Base-by-base conservation (phyloP, 2,113 vertebrate species). In the Tragelaphus scriptus region DNA sequence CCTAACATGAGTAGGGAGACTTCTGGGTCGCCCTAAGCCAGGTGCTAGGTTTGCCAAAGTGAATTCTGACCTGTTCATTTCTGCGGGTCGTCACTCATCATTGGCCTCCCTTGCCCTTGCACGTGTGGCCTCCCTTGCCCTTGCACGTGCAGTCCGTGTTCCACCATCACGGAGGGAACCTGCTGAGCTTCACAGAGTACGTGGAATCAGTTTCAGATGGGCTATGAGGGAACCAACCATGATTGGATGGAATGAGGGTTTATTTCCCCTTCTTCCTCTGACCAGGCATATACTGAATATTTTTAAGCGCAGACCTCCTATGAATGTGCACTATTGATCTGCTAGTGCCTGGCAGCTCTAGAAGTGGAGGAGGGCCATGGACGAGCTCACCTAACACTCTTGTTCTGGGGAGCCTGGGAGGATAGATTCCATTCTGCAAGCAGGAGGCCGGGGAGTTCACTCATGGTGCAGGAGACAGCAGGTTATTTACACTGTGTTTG, bases 401-500 rank as follows among this genome's bases (percentile, higher is more conserved):
- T 80, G 79, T 26, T 94, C 59, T 28, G 11, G 58, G 53, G 71
- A 77, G 61, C 77, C 14, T 16, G 17, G 44, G 44, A 86, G 75
- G 36, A 15, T n/a, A 82, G 32, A 26, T 19, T 93, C 49, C 19
- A 12, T 49, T 71, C 44, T 23, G 44, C 5, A n/a, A 92, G 71
- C 9, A 75, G n/a, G 63, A 75, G 21, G 40, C 85, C 28, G 9
- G 26, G 32, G 81, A 19, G 23, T 56, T 59, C 28, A 40, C 32
- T n/a, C 32, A 53, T 6, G 49, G 55, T 19, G 32, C 86, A 77
- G 61, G 36, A 85, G 36, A n/a, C 56, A 77, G 80, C 47, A 59
- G 92, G 55, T 53, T 90, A 77, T 94, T 97, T 75, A 56, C 51
- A 68, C 28, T 82, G 56, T 25, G 65, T 93, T 94, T 85, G 51